Evolutionary conservation across 2,113 vertebrate genomes (phyloP).

Genomic region (Polypterus senegalus): DNA sequence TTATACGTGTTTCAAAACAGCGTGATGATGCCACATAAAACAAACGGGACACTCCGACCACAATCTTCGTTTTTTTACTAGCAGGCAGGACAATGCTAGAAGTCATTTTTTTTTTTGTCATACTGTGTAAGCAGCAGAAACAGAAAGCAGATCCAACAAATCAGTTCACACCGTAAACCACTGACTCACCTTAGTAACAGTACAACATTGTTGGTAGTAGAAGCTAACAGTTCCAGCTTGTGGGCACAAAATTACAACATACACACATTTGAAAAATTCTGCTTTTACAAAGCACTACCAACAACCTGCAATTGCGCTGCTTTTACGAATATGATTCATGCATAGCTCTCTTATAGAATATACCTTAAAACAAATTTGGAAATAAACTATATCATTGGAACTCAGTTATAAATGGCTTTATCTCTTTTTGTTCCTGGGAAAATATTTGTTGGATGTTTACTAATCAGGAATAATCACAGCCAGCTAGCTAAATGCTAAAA

Average conservation of each 20-base stretch:
- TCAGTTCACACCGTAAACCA: constrained; percentile 52
- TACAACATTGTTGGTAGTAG: constrained; percentile 59
- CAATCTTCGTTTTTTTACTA: constrained; percentile 26
- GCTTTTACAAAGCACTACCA: constrained; percentile 64
- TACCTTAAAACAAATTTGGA: constrained; percentile 47
- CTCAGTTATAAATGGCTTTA: constrained; percentile 38
- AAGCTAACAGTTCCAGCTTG: constrained; percentile 52
- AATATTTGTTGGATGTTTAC: constrained; percentile 35
- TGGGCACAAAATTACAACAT: constrained; percentile 60
- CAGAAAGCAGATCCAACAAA: constrained; percentile 48
- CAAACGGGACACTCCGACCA: constrained; percentile 10
- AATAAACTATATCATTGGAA: constrained; percentile 29
- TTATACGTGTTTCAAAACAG: constrained; percentile 51
- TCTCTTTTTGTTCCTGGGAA: constrained; percentile 33
- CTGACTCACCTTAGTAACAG: constrained; percentile 39
- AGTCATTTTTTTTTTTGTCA: constrained; percentile 25
- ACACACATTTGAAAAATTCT: constrained; percentile 51
- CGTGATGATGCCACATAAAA: constrained; percentile 35
- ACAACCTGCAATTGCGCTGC: constrained; percentile 61
- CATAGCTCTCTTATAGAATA: constrained; percentile 57
- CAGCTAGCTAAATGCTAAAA: constrained; percentile 14
- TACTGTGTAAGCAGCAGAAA: constrained; percentile 18
- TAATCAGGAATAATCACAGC: constrained; percentile 26
- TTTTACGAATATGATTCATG: constrained; percentile 56
- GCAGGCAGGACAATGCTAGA: constrained; percentile 25